phyloP scores from a whole-genome alignment of 2,888 invertebrate species.

The Tromatobia lineatoria region DNA sequence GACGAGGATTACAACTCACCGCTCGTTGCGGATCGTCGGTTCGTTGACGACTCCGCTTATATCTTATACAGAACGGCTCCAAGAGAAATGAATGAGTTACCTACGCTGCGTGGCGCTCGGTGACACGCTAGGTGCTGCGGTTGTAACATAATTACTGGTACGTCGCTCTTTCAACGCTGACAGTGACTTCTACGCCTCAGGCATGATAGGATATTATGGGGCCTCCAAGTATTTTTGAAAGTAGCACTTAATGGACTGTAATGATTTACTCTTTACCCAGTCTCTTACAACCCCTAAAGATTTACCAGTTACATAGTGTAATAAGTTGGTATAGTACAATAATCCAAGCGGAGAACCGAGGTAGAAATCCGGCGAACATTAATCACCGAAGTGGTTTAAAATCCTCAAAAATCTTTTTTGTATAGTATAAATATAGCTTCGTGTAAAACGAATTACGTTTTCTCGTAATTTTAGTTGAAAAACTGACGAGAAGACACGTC shows the following conservation, averaged over 20 bases:
- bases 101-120: slow-evolving; percentile 28
- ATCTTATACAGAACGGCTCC: slow-evolving; percentile 27
- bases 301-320: slow-evolving; percentile 32
- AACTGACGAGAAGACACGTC: background rate
- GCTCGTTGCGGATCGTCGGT: slow-evolving; percentile 51
- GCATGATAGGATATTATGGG: slow-evolving; percentile 31
- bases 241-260: slow-evolving; percentile 31
- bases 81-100: slow-evolving; percentile 35
- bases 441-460: slow-evolving; percentile 25
- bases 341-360: slow-evolving; percentile 19
- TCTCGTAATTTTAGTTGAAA: background rate
- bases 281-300: slow-evolving; percentile 36
- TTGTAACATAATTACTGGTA: slow-evolving; percentile 60
- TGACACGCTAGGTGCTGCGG: slow-evolving; percentile 61
- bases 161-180: slow-evolving; percentile 30
- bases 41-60: slow-evolving; percentile 55
- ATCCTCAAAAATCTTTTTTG: slow-evolving; percentile 5
- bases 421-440: background rate
- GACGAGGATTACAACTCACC: slow-evolving; percentile 57
- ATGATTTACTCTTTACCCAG: slow-evolving; percentile 43
- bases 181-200: slow-evolving; percentile 10
- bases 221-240: slow-evolving; percentile 30
- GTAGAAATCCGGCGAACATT: slow-evolving; percentile 37
- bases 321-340: slow-evolving; percentile 50
- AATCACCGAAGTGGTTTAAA: slow-evolving; percentile 43